phyloP scores from a whole-genome alignment of 2,797 vertebrate species.

The Oryzias sinensis region DNA sequence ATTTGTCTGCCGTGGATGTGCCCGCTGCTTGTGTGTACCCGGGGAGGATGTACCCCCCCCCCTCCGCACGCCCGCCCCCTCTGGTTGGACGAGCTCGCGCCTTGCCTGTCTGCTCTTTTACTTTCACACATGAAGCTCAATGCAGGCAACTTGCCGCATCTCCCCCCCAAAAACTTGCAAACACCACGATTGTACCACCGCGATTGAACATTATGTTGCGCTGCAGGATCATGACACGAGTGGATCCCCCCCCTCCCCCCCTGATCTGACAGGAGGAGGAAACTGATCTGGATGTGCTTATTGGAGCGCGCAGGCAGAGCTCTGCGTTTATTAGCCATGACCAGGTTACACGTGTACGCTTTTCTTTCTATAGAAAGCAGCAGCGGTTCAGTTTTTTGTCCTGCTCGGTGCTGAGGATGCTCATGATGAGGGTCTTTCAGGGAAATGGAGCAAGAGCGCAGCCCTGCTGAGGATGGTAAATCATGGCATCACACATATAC shows the following conservation, averaged over 20 bases:
- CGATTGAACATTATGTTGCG: constrained; percentile 9
- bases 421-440: constrained; percentile 52
- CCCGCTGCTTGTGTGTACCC: constrained; percentile 68
- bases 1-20: constrained; percentile 73
- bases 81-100: constrained; percentile 47
- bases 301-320: constrained; percentile 57
- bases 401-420: constrained; percentile 45
- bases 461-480: constrained; percentile 60
- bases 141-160: constrained; percentile 76
- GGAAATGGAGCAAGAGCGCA: constrained; percentile 58
- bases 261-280: constrained; percentile 32
- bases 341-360: constrained; percentile 34
- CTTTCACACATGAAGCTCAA: constrained; percentile 55
- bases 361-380: constrained; percentile 3
- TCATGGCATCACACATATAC: constrained; percentile 42
- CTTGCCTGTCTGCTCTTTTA: constrained; percentile 54
- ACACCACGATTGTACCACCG: not conserved
- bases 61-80: constrained; percentile 55
- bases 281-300: constrained; percentile 62
- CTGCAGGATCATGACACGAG: constrained; percentile 21
- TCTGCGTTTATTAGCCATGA: constrained; percentile 48
- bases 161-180: constrained; percentile 14
- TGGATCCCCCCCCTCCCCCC: constrained; percentile 1
- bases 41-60: constrained; percentile 66
- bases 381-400: constrained; percentile 47